Conservation (phyloP, 2,888 invertebrate genomes). For the Nysson spinosus region DNA sequence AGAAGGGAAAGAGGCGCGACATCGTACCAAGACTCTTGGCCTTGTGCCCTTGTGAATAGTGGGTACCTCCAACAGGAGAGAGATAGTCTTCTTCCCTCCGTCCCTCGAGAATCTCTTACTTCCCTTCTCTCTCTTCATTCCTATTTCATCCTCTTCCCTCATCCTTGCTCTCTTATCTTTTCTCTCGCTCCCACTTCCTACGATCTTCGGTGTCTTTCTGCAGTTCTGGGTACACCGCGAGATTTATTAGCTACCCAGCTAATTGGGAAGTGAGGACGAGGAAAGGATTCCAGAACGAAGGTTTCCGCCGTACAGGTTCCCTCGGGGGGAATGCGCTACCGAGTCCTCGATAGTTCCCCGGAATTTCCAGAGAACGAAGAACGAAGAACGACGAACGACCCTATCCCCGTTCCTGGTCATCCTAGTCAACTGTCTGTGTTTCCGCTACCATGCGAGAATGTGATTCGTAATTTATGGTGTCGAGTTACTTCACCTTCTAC, state of each 20-base stretch:
- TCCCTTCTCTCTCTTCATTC: slow-evolving; percentile 7
- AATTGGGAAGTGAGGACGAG: slow-evolving; percentile 60
- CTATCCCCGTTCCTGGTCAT: neutral
- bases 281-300: slow-evolving; percentile 59
- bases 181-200: slow-evolving; percentile 4
- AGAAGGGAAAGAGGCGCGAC: slow-evolving; percentile 54
- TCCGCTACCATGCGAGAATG: neutral
- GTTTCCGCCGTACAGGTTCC: slow-evolving; percentile 36
- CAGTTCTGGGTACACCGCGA: slow-evolving; percentile 47
- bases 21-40: slow-evolving; percentile 58
- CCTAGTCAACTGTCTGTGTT: neutral
- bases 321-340: slow-evolving; percentile 28
- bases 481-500: slow-evolving; percentile 24
- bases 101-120: slow-evolving; percentile 37
- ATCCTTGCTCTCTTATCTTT: slow-evolving; percentile 15
- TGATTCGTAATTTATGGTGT: slow-evolving; percentile 45
- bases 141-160: slow-evolving; percentile 9
- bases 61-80: slow-evolving; percentile 30
- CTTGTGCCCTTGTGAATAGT: slow-evolving; percentile 62
- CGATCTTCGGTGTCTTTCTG: slow-evolving; percentile 33
- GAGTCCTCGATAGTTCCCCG: slow-evolving; percentile 13
- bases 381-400: no score
- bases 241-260: slow-evolving; percentile 61
- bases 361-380: slow-evolving; percentile 41
- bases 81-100: slow-evolving; percentile 43